Evolutionary conservation across 2,888 invertebrate genomes (phyloP).

Genomic region (Tipula unca): DNA sequence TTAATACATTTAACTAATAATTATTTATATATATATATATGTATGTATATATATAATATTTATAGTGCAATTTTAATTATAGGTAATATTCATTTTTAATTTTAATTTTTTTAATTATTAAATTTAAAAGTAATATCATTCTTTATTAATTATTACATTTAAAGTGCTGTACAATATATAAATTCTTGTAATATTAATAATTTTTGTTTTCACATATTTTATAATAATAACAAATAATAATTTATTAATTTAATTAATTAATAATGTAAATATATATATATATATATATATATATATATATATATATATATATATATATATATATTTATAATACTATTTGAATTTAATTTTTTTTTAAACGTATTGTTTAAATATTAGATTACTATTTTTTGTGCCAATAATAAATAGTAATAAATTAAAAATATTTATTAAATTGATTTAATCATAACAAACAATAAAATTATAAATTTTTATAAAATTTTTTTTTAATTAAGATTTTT

Average conservation of each 20-base stretch:
- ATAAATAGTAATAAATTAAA: not conserved
- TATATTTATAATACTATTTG: not conserved
- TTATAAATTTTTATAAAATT: too few relatives aligned
- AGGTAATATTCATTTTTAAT: not conserved
- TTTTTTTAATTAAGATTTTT: not conserved
- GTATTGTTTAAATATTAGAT: not conserved
- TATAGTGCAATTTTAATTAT: not conserved
- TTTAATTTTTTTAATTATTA: not conserved
- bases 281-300: too few relatives aligned
- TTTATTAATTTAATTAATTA: not conserved
- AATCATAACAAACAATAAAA: not conserved
- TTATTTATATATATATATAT: not conserved
- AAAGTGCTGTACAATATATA: constrained; percentile 19
- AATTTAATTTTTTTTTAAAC: not conserved
- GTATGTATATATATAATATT: too few relatives aligned
- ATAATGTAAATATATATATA: too few relatives aligned
- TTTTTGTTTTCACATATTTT: not conserved
- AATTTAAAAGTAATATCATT: not conserved
- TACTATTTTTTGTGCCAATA: not conserved
- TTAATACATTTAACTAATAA: not conserved
- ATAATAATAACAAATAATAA: not conserved
- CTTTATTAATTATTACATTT: not conserved
- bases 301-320: too few relatives aligned
- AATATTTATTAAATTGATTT: not conserved
- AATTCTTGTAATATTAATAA: not conserved